Evolutionary conservation across 2,888 invertebrate genomes (phyloP).

Genomic region (Spatulosminthurus flaviceps): DNA sequence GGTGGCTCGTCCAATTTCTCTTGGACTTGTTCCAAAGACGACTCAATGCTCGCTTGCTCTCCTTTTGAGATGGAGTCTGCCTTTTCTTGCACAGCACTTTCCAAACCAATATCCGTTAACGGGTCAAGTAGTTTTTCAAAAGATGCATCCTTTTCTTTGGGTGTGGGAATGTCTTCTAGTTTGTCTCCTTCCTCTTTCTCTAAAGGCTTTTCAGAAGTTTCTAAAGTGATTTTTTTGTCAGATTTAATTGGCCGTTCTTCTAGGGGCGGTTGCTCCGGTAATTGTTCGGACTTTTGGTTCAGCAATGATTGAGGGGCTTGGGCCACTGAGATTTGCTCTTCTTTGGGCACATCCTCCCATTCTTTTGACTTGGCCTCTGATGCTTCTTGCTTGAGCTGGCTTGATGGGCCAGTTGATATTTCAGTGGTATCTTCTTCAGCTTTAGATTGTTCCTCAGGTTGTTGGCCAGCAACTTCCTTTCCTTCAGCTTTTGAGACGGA

Average conservation of each 20-base stretch:
- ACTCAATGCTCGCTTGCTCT: slow-evolving; percentile 23
- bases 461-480: background rate
- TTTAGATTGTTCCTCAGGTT: background rate
- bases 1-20: slow-evolving; percentile 43
- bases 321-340: no score
- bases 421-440: no score
- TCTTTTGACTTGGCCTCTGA: no score
- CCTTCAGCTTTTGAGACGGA: background rate
- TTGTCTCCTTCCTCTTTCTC: slow-evolving; percentile 31
- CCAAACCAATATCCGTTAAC: background rate
- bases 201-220: background rate
- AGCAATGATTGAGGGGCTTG: no score
- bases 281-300: no score
- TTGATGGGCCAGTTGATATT: no score
- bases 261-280: no score
- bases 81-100: background rate
- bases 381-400: no score
- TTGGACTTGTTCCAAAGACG: slow-evolving; percentile 34
- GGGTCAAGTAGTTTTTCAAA: background rate
- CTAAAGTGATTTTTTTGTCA: background rate
- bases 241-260: no score
- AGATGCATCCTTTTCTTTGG: slow-evolving; percentile 19
- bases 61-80: slow-evolving; percentile 29
- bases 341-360: no score
- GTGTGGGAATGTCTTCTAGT: slow-evolving; percentile 7